Conservation (phyloP, 2,888 invertebrate genomes). For the Neria commutata region DNA sequence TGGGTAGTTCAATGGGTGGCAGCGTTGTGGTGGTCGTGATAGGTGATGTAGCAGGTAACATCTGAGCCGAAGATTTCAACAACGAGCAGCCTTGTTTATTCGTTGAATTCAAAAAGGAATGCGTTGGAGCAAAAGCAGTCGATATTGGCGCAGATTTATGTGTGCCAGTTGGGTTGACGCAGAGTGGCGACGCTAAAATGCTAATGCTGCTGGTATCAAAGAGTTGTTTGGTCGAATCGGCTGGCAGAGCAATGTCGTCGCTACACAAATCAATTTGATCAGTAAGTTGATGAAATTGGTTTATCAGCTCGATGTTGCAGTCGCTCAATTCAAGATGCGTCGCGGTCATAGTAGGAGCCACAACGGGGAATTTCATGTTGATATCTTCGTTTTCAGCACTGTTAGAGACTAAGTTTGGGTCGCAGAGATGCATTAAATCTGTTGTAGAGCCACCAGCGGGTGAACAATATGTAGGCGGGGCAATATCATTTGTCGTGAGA, state of each 20-base stretch:
- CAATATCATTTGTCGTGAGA: constrained; percentile 25
- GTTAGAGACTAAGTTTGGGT: constrained; percentile 49
- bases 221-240: constrained; percentile 34
- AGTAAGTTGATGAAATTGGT: constrained; percentile 56
- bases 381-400: constrained; percentile 37
- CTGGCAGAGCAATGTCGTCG: constrained; percentile 47
- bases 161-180: constrained; percentile 22
- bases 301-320: constrained; percentile 59
- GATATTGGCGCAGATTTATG: constrained; percentile 22
- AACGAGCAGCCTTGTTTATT: neutral
- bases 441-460: constrained; percentile 17
- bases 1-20: constrained; percentile 44
- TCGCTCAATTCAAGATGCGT: constrained; percentile 54
- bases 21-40: constrained; percentile 27
- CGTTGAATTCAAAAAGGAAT: neutral
- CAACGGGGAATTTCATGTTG: constrained; percentile 25
- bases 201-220: constrained; percentile 46
- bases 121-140: neutral
- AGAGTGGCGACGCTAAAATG: constrained; percentile 18
- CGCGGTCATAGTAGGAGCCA: constrained; percentile 21
- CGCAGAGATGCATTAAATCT: constrained; percentile 43
- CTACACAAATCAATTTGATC: constrained; percentile 56
- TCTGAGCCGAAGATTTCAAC: constrained; percentile 9
- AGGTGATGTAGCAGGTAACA: neutral
- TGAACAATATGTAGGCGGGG: constrained; percentile 10